A percentile compares a stretch with the other conserved stretches of the same genome.
phyloP scores from a whole-genome alignment of 64 coral and sea anemone genomes.

The Actinia equina region DNA sequence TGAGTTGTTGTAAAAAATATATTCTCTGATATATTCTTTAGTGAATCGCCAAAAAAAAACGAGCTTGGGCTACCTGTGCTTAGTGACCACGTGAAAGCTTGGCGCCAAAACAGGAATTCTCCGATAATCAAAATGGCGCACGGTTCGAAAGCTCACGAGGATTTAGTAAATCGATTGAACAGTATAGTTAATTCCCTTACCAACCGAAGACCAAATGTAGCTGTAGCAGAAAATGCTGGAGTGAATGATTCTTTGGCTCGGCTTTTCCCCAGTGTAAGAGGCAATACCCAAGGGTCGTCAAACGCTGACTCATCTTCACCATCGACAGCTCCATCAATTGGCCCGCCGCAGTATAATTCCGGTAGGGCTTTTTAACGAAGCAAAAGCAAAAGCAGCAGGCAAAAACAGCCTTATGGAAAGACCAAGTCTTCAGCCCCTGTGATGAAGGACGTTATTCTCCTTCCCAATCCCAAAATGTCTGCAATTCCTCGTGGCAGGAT shows the following conservation, averaged over 20 bases:
- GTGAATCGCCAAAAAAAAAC: too few relatives aligned
- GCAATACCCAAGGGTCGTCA: not conserved
- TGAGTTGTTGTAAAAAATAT: too few relatives aligned
- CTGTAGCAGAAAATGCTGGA: not conserved
- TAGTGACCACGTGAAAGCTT: too few relatives aligned
- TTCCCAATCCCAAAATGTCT: conserved; percentile 35
- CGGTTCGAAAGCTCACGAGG: not conserved
- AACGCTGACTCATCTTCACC: not conserved
- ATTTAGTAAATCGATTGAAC: not conserved
- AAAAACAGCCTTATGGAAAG: conserved; percentile 14
- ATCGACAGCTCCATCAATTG: conserved; percentile 7
- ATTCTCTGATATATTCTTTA: too few relatives aligned
- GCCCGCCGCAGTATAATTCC: not conserved
- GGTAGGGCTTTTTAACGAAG: not conserved
- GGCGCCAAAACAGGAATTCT: too few relatives aligned
- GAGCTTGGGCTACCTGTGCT: too few relatives aligned
- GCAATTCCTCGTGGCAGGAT: conserved; percentile 44
- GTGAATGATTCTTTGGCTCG: not conserved
- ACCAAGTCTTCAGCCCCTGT: not conserved
- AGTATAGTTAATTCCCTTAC: not conserved
- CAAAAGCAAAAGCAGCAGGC: not conserved
- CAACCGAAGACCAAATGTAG: not conserved
- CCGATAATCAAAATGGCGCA: not conserved
- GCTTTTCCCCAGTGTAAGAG: not conserved
- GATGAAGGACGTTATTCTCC: conserved; percentile 46